Percentiles rank a stretch among this genome's conserved stretches.
Evolutionary conservation across 2,797 vertebrate genomes (phyloP).

Genomic region (Sarcoramphus papa): DNA sequence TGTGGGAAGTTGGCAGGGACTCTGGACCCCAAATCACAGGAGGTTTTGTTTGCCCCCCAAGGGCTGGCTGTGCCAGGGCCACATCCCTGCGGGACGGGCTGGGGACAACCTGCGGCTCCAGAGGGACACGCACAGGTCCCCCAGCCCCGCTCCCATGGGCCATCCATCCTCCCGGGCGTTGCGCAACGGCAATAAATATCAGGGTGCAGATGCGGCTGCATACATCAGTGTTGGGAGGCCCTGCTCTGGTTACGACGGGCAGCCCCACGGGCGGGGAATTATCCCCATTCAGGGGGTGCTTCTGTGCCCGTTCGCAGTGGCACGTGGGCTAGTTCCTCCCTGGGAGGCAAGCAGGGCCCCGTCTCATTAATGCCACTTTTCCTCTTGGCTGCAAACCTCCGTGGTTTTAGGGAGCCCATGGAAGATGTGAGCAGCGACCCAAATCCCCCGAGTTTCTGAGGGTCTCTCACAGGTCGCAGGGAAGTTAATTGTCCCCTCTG

Average conservation of each 20-base stretch:
- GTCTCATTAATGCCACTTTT: background rate
- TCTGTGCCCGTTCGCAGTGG: rapidly evolving
- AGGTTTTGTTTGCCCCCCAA: background rate
- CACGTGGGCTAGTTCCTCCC: background rate
- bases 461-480: background rate
- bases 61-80: background rate
- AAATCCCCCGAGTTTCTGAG: background rate
- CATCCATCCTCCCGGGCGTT: background rate
- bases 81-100: rapidly evolving
- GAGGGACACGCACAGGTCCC: background rate
- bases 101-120: background rate
- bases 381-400: background rate
- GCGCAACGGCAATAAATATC: rapidly evolving
- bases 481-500: background rate
- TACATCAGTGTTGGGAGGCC: rapidly evolving
- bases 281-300: background rate
- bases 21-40: background rate
- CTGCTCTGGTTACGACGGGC: background rate
- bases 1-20: background rate
- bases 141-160: background rate
- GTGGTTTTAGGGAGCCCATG: background rate
- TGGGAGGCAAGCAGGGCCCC: background rate
- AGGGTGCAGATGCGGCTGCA: background rate
- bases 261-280: background rate
- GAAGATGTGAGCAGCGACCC: background rate